Evolutionary conservation across 2,888 invertebrate genomes (phyloP), one percentile per base, ranked within the genome.

Genomic region (Pseudococcus longispinus): DNA sequence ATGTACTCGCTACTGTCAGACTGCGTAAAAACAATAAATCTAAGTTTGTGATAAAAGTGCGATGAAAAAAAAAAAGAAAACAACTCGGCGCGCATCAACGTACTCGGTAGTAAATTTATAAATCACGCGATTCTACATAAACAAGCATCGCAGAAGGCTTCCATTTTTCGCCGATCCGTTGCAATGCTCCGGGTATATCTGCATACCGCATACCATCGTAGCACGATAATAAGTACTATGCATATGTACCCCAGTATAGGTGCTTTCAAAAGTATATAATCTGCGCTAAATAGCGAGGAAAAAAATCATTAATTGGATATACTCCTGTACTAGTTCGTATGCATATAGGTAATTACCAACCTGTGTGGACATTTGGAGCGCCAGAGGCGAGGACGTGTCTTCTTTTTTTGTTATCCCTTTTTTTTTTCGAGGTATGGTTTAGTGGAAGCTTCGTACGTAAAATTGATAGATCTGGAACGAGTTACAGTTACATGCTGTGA

Each of bases 1-100:
- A 80, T 80, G 20, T 70, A 70, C 70, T 70, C 77, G 77, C 77
- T 80, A 80, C 77, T 80, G 77, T 80, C 77, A 42, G 26, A 70
- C 37, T 42, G 42, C 42, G 37, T 42, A 80, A 80, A 80, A 42
- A 80, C 77, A 80, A 80, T 80, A 80, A 80, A 80, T 80, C 77
- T 80, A 80, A 20, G 42, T 13, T 20, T 9, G 29, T 18, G 77
- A 80, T 80, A 80, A 80, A 42, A 37, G 77, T 80, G 77, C 42
- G 29, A 37, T 15, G 18, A 29, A 37, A 37, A 29, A n/a, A 32
- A 70, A 60, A 70, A 74, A 74, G 15, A 26, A 70, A 26, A 26
- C 13, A 29, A 74, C 74, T 23, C 23, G 13, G 29, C 42, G 77
- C 37, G 37, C 77, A 42, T 80, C 77, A 70, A 70, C 70, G 77